Evolutionary conservation across 92 coral and sea anemone species (phyloP).

Genomic region (Epizoanthus scotinus): DNA sequence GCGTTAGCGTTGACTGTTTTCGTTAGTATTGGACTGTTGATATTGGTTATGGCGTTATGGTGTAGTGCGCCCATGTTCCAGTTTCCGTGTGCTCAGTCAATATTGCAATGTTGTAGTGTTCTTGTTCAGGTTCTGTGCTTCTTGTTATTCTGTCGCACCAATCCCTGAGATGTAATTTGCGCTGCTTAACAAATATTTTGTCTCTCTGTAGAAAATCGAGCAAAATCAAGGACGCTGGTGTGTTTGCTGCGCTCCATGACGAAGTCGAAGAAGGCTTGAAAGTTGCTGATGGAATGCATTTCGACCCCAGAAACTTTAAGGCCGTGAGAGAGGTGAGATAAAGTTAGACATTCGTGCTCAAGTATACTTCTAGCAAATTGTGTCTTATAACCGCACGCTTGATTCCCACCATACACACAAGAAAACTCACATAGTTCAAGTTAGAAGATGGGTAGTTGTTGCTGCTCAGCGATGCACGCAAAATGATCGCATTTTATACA

Average conservation of each 20-base stretch:
- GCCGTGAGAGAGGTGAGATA: conserved; percentile 78
- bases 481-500: too few species aligned
- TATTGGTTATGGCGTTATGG: too few species aligned
- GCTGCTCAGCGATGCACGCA: too few species aligned
- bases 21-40: too few species aligned
- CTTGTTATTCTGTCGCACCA: background rate
- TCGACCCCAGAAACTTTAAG: conserved; percentile 83
- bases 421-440: too few species aligned
- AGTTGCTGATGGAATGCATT: conserved; percentile 72
- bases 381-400: too few species aligned
- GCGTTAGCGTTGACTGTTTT: too few species aligned
- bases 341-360: too few species aligned
- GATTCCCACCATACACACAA: too few species aligned
- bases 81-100: background rate
- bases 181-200: background rate
- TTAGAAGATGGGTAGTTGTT: too few species aligned
- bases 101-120: background rate
- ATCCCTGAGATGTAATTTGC: background rate
- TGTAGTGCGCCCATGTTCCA: too few species aligned
- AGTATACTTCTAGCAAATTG: too few species aligned
- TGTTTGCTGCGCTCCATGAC: conserved; percentile 76
- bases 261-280: conserved; percentile 62
- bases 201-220: conserved; percentile 59
- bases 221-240: conserved; percentile 64
- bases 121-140: background rate